A percentile compares a stretch with the other conserved stretches of the same genome.
These are phyloP conservation scores for Arrhamphus sclerolepis DNA, from an alignment of 2,797 vertebrate genomes.

Conservation along the genomic window DNA sequence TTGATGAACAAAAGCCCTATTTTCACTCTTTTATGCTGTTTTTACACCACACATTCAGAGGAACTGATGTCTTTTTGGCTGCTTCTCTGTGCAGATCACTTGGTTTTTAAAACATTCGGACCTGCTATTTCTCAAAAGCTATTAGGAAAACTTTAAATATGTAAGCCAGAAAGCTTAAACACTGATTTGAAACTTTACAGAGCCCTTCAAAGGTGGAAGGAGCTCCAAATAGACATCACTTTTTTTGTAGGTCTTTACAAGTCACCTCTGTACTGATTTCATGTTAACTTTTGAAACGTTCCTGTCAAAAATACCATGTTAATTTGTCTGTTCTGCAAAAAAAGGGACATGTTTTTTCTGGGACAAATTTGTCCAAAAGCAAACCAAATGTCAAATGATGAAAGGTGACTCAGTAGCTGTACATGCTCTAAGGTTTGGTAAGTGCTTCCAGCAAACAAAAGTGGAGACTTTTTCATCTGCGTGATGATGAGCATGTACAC, in stretches of 20 bases:
- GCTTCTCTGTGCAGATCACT: too few species aligned
- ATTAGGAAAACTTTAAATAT: background rate
- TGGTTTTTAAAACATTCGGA: background rate
- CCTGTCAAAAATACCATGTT: background rate
- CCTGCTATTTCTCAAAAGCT: background rate
- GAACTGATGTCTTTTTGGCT: too few species aligned
- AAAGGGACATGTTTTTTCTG: background rate
- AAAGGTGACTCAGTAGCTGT: background rate
- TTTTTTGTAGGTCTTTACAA: background rate
- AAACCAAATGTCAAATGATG: slow-evolving; percentile 8
- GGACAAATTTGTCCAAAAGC: background rate
- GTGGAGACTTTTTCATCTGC: slow-evolving; percentile 5
- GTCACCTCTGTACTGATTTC: background rate
- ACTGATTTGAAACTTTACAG: slow-evolving; percentile 6
- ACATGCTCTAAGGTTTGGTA: slow-evolving; percentile 27
- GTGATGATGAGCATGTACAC: slow-evolving; percentile 8
- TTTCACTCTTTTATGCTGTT: too few species aligned
- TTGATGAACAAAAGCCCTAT: too few species aligned
- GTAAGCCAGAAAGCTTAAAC: background rate
- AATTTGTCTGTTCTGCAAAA: background rate
- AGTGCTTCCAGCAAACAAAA: slow-evolving; percentile 17
- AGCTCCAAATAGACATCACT: background rate
- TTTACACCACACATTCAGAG: too few species aligned
- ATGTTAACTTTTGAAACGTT: background rate
- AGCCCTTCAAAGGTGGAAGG: background rate